Conservation (phyloP, 2,797 vertebrate genomes). For the Xiphorhynchus erythropygius region DNA sequence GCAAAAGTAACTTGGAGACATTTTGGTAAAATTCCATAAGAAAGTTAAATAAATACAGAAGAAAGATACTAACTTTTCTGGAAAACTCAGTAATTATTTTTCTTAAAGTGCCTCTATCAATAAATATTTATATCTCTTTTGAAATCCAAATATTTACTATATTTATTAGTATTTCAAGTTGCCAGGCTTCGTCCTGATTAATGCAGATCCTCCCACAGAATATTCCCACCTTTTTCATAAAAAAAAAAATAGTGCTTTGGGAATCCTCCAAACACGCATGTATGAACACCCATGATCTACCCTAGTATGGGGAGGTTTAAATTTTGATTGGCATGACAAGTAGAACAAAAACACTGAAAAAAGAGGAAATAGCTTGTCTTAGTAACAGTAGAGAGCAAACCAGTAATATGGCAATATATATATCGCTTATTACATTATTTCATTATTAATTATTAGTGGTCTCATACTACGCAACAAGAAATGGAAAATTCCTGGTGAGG, state of each 20-base stretch:
- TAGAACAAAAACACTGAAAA: neutral
- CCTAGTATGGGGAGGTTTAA: accelerated
- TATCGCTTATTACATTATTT: neutral
- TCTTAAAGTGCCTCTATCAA: neutral
- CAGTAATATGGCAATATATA: neutral
- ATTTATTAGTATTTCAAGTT: neutral
- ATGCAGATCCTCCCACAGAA: neutral
- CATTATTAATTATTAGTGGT: neutral
- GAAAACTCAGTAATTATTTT: neutral
- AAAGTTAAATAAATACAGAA: neutral
- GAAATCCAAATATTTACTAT: neutral
- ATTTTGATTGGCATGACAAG: neutral
- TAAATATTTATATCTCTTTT: neutral
- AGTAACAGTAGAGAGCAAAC: neutral
- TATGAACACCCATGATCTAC: neutral
- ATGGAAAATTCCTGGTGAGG: neutral
- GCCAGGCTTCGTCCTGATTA: neutral
- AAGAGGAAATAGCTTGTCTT: neutral
- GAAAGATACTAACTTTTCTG: neutral
- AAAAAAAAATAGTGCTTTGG: neutral
- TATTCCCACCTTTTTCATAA: neutral
- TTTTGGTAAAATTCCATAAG: neutral
- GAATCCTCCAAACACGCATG: neutral
- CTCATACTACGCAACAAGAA: neutral
- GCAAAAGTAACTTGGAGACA: neutral